These are phyloP conservation scores for Eubasilissa splendida DNA, from an alignment of 2,888 invertebrate species.

Conservation along the genomic window DNA sequence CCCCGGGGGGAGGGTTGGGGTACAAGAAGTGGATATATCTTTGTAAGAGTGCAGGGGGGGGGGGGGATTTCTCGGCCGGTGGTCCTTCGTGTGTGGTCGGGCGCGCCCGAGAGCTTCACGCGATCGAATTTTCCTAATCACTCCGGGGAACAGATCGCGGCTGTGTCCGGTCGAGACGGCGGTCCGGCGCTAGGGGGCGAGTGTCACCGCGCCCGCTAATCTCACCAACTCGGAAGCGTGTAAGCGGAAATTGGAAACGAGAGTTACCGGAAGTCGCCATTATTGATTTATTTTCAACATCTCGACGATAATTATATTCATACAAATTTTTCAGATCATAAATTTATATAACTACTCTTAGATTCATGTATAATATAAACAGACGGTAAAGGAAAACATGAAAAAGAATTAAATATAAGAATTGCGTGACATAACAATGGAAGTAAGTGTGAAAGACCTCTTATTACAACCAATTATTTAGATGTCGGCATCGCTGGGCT, in stretches of 20 bases:
- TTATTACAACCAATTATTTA: too few species aligned
- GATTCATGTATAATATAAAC: too few species aligned
- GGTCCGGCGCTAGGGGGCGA: background rate
- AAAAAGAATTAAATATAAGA: too few species aligned
- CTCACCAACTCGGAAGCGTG: background rate
- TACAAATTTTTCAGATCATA: too few species aligned
- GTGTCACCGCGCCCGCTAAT: background rate
- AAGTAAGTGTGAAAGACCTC: too few species aligned
- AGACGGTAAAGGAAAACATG: too few species aligned
- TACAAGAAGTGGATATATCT: slow-evolving; percentile 34
- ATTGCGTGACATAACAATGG: too few species aligned
- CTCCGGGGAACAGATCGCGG: slow-evolving; percentile 45
- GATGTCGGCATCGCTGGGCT: too few species aligned
- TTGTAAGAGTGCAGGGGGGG: slow-evolving; percentile 24
- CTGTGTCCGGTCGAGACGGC: slow-evolving; percentile 13
- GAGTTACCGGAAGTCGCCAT: background rate
- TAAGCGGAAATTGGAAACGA: background rate
- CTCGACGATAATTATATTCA: too few species aligned
- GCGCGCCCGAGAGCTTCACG: slow-evolving; percentile 57
- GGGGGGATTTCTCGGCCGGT: slow-evolving; percentile 59
- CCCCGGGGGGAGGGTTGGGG: slow-evolving; percentile 13
- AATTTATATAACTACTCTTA: too few species aligned
- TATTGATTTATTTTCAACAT: too few species aligned
- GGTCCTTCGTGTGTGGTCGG: slow-evolving; percentile 67
- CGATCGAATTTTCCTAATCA: slow-evolving; percentile 59